Conservation (phyloP, 2,888 invertebrate genomes). For the Tholera decimalis region DNA sequence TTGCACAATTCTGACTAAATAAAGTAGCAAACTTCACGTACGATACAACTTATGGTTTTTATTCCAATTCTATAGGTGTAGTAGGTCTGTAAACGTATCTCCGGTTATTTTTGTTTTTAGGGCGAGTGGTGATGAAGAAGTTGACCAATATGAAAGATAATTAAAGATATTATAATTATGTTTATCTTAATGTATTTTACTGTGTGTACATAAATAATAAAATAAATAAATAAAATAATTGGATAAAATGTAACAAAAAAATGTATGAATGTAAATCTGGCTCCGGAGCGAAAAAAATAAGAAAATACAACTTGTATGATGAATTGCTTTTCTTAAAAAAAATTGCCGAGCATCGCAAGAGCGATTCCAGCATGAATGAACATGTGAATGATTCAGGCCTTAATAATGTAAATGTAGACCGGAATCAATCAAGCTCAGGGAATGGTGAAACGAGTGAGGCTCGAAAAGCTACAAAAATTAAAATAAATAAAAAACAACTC, state of each 20-base stretch:
- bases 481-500: slow-evolving; percentile 41
- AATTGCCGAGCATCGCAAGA: slow-evolving; percentile 57
- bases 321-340: slow-evolving; percentile 51
- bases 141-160: slow-evolving; percentile 64
- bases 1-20: slow-evolving; percentile 34
- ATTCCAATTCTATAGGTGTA: slow-evolving; percentile 59
- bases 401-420: too few species aligned
- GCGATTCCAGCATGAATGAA: slow-evolving; percentile 60
- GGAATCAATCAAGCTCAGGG: slow-evolving; percentile 57
- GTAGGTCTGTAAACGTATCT: slow-evolving; percentile 21
- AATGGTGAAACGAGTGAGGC: slow-evolving; percentile 56
- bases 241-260: slow-evolving; percentile 67
- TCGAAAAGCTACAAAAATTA: slow-evolving; percentile 36
- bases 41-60: slow-evolving; percentile 12
- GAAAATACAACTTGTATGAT: slow-evolving; percentile 59
- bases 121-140: slow-evolving; percentile 45
- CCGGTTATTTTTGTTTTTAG: slow-evolving; percentile 29
- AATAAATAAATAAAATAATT: too few species aligned
- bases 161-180: too few species aligned
- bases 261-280: slow-evolving; percentile 64
- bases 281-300: slow-evolving; percentile 58
- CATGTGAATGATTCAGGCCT: slow-evolving; percentile 52
- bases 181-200: too few species aligned
- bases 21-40: slow-evolving; percentile 5
- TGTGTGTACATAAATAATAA: too few species aligned